Evolutionary conservation across 2,888 invertebrate species (phyloP).

Genomic region (Drosophila prostipennis): DNA sequence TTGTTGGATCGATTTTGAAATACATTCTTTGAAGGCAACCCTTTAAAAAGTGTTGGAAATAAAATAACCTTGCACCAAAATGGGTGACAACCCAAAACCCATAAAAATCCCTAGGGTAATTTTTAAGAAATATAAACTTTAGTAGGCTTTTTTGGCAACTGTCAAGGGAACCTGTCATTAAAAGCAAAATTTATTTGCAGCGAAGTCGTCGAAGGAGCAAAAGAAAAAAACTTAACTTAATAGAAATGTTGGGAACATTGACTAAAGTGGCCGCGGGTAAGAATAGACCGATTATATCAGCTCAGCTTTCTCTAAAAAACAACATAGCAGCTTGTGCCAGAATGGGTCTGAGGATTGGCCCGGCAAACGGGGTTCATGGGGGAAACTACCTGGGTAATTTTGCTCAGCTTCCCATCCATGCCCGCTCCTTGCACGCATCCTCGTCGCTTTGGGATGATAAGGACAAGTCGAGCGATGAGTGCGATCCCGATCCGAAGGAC

Average conservation of each 20-base stretch:
- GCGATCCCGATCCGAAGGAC: conserved; percentile 25
- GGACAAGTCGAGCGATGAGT: conserved; percentile 23
- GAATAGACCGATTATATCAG: neutral
- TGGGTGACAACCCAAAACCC: conserved; percentile 13
- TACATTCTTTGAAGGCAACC: neutral
- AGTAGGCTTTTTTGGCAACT: conserved; percentile 1
- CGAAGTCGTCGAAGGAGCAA: neutral
- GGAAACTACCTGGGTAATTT: conserved; percentile 1
- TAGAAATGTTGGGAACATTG: conserved; percentile 52
- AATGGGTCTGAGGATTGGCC: conserved; percentile 23
- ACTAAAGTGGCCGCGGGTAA: conserved; percentile 55
- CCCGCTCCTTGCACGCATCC: conserved; percentile 36
- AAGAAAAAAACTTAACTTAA: neutral
- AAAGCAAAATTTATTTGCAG: neutral
- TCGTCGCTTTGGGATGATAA: conserved; percentile 17
- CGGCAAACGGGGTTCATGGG: neutral
- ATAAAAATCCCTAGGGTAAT: neutral
- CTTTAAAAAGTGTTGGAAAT: neutral
- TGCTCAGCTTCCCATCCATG: neutral
- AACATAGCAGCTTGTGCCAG: conserved; percentile 34
- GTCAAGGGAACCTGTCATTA: conserved; percentile 5
- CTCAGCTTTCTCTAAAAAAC: neutral
- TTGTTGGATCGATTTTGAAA: no score
- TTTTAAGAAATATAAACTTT: no score
- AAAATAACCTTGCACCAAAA: neutral